Percentiles rank a stretch among this genome's conserved stretches.
phyloP scores from a whole-genome alignment of 2,113 vertebrate genomes.

The Colinus virginianus region DNA sequence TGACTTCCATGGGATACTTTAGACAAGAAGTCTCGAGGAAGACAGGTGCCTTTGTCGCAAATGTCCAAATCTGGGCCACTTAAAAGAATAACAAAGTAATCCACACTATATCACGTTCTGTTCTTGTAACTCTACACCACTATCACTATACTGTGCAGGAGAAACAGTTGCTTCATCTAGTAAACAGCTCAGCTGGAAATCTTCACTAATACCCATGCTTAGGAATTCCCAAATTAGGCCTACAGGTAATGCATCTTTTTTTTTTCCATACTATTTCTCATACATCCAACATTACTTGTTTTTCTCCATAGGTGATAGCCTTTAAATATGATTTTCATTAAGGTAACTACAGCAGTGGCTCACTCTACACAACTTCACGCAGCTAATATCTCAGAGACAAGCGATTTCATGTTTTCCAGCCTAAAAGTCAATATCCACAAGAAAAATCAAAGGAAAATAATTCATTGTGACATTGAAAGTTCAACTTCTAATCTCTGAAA shows the following conservation, averaged over 20 bases:
- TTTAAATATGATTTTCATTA: no score
- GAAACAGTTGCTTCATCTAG: not conserved
- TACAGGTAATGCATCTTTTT: not conserved
- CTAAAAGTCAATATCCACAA: no score
- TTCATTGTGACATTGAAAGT: no score
- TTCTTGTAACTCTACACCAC: not conserved
- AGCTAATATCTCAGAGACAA: no score
- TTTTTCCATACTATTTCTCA: not conserved
- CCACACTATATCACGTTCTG: not conserved
- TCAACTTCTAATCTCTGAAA: no score
- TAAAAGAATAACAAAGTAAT: not conserved
- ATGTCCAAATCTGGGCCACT: not conserved
- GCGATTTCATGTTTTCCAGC: no score
- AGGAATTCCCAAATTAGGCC: not conserved
- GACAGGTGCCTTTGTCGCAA: not conserved
- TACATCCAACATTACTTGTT: not conserved
- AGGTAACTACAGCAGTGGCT: no score
- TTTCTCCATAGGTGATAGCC: not conserved
- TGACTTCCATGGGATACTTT: not conserved
- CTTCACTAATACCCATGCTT: accelerated
- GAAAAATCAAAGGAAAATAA: no score
- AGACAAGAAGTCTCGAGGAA: not conserved
- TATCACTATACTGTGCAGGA: not conserved
- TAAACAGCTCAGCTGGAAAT: not conserved
- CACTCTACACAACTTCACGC: no score